Evolutionary conservation across 2,888 invertebrate species (phyloP).

Genomic region (Lithophane semibrunnea): DNA sequence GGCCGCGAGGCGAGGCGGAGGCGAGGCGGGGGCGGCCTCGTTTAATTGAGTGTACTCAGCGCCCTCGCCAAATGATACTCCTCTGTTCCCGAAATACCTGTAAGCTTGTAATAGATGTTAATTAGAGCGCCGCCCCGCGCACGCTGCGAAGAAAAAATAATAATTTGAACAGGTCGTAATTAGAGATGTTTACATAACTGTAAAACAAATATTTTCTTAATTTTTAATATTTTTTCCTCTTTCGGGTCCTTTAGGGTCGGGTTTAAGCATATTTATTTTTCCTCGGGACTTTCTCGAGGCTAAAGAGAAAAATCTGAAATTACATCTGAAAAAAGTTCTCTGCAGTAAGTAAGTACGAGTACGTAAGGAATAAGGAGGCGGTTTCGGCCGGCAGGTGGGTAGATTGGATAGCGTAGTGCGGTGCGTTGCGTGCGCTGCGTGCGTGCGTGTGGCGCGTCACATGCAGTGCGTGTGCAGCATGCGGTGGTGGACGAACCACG

Average conservation of each 20-base stretch:
- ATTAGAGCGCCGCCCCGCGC: slow-evolving; percentile 85
- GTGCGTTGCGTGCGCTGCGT: slow-evolving; percentile 34
- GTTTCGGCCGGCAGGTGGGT: slow-evolving; percentile 20
- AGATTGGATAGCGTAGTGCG: neutral
- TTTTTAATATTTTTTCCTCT: slow-evolving; percentile 88
- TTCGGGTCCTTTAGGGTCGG: slow-evolving; percentile 81
- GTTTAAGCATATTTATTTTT: slow-evolving; percentile 90
- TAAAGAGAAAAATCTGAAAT: slow-evolving; percentile 84
- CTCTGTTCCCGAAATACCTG: slow-evolving; percentile 88
- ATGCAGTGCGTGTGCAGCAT: slow-evolving; percentile 45
- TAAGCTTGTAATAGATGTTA: slow-evolving; percentile 90
- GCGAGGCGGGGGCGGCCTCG: slow-evolving; percentile 74
- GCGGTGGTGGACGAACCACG: slow-evolving; percentile 30
- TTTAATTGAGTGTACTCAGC: slow-evolving; percentile 90
- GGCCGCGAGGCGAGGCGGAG: slow-evolving; percentile 59
- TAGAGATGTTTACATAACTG: slow-evolving; percentile 90
- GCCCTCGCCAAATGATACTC: slow-evolving; percentile 88
- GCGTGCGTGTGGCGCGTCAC: slow-evolving; percentile 30
- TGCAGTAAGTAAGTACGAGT: slow-evolving; percentile 53
- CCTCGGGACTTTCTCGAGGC: slow-evolving; percentile 81
- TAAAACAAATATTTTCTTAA: slow-evolving; percentile 90
- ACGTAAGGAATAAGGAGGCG: slow-evolving; percentile 52
- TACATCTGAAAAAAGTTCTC: slow-evolving; percentile 81
- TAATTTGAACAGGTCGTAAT: slow-evolving; percentile 90
- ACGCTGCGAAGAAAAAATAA: slow-evolving; percentile 87